Conservation (phyloP, 2,888 invertebrate genomes). For the Autographa pulchrina region DNA sequence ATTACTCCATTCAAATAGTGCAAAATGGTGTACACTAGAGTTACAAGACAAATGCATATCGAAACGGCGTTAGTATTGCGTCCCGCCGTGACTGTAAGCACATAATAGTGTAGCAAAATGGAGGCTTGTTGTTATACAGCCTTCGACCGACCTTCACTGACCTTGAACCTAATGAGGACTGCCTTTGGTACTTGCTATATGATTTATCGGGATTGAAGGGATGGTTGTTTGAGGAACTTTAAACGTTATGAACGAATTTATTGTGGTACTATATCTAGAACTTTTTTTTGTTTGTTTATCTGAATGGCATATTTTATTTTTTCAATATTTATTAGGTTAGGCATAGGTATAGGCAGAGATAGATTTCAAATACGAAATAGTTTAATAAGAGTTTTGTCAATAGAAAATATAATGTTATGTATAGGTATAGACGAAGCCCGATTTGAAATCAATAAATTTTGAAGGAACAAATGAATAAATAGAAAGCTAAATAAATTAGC, state of each 20-base stretch:
- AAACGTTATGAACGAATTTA: background rate
- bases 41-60: conserved; percentile 64
- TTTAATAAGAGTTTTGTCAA: no score
- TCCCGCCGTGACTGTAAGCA: conserved; percentile 60
- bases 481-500: no score
- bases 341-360: no score
- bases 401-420: no score
- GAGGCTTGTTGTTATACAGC: conserved; percentile 72
- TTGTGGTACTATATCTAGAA: background rate
- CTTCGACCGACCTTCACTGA: conserved; percentile 62
- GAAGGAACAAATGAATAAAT: no score
- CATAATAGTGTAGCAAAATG: conserved; percentile 69
- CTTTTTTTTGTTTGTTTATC: background rate
- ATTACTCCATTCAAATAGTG: conserved; percentile 50
- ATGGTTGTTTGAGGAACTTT: conserved; percentile 8
- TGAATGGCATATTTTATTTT: background rate
- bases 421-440: no score
- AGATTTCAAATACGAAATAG: no score
- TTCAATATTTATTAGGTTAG: background rate
- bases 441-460: no score
- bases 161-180: conserved; percentile 48
- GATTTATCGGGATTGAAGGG: conserved; percentile 19
- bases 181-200: conserved; percentile 16
- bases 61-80: conserved; percentile 50
- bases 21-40: conserved; percentile 50